Evolutionary conservation across 2,797 vertebrate genomes (phyloP).

Genomic region (Chelon auratus): DNA sequence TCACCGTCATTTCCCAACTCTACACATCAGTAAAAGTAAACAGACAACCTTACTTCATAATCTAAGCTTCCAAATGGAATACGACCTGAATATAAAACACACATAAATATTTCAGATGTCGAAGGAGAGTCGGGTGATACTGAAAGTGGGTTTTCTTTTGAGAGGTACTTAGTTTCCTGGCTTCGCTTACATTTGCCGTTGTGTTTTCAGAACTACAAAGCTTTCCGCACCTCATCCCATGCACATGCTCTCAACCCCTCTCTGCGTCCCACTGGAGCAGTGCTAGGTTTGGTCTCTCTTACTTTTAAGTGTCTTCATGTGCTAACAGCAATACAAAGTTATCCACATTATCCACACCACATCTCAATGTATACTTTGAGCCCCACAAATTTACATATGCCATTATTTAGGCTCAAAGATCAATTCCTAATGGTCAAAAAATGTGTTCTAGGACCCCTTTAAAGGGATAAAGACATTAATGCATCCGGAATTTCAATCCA

Average conservation of each 20-base stretch:
- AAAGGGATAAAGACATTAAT: too few species aligned
- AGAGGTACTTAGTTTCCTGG: conserved; percentile 25
- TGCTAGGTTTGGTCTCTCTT: background rate
- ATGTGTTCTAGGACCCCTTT: too few species aligned
- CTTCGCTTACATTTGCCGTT: conserved; percentile 13
- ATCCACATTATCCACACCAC: background rate
- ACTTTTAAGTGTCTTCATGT: background rate
- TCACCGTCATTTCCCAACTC: conserved; percentile 47
- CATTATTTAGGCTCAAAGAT: too few species aligned
- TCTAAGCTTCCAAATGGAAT: conserved; percentile 42
- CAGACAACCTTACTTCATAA: conserved; percentile 49
- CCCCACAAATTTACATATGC: too few species aligned
- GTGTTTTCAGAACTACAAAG: conserved; percentile 10
- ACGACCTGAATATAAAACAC: conserved; percentile 45
- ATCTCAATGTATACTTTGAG: too few species aligned
- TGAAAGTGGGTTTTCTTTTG: conserved; percentile 28
- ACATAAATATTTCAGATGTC: conserved; percentile 47
- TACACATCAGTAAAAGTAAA: conserved; percentile 51
- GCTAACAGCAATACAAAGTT: conserved; percentile 8
- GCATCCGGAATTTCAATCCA: too few species aligned
- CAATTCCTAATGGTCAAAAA: too few species aligned
- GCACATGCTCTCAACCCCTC: background rate
- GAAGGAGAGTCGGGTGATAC: conserved; percentile 14
- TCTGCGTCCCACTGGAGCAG: conserved; percentile 2
- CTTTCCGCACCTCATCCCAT: background rate